A percentile compares a stretch with the other conserved stretches of the same genome.
These are phyloP conservation scores for Enteromius trimaculatus DNA, from an alignment of 2,797 vertebrate genomes.

Conservation along the genomic window DNA sequence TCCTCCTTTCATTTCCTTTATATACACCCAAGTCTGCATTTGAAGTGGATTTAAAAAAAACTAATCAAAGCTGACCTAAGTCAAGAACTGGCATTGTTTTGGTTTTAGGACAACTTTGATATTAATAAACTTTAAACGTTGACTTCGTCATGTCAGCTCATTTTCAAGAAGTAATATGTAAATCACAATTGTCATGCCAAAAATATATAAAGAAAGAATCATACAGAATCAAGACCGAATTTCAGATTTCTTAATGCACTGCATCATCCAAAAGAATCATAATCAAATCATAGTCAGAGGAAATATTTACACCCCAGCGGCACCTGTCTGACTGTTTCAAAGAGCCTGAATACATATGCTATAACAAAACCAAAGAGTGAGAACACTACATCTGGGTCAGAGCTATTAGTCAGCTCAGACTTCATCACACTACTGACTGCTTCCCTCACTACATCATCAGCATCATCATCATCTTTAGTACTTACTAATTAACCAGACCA, in stretches of 20 bases:
- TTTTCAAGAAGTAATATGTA: background rate
- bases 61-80: too few species aligned
- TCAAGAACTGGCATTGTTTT: too few species aligned
- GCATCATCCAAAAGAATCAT: background rate
- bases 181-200: background rate
- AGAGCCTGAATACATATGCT: background rate
- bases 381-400: conserved; percentile 26
- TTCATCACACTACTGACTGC: conserved; percentile 49
- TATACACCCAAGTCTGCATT: too few species aligned
- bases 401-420: conserved; percentile 17
- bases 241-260: background rate
- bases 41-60: too few species aligned
- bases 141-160: too few species aligned
- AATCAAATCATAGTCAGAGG: background rate
- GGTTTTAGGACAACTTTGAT: too few species aligned
- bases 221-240: background rate
- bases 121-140: too few species aligned
- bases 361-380: conserved; percentile 35
- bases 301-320: background rate
- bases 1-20: too few species aligned
- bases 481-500: conserved; percentile 33
- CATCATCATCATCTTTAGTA: conserved; percentile 58
- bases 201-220: background rate
- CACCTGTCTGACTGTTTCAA: background rate
- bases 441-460: conserved; percentile 47